Conservation (phyloP, 2,797 vertebrate species). For the Typhlichthys subterraneus region DNA sequence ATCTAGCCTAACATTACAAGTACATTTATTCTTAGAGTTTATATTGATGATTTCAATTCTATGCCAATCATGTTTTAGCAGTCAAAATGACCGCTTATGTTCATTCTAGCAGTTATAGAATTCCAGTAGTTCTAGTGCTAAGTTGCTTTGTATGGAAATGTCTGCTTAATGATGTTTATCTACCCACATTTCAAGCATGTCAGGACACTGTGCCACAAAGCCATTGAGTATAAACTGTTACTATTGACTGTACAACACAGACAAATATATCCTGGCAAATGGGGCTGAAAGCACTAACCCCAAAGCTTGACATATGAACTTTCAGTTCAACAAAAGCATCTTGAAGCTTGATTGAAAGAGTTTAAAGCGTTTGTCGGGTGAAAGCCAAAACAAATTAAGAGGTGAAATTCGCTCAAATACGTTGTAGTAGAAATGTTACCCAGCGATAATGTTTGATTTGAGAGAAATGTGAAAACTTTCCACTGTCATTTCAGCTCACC, state of each 20-base stretch:
- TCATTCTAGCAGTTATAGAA: too few relatives aligned
- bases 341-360: neutral
- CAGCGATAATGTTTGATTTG: conserved; percentile 31
- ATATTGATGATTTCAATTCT: too few relatives aligned
- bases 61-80: too few relatives aligned
- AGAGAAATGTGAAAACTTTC: conserved; percentile 70
- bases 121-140: too few relatives aligned
- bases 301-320: conserved; percentile 5
- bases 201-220: too few relatives aligned
- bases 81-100: too few relatives aligned
- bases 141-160: too few relatives aligned
- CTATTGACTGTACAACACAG: neutral
- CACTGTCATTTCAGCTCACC: conserved; percentile 79
- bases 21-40: too few relatives aligned
- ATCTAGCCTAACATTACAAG: too few relatives aligned
- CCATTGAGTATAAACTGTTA: neutral
- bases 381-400: conserved; percentile 5
- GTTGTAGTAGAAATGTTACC: conserved; percentile 38
- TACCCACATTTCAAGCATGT: too few relatives aligned
- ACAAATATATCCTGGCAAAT: neutral
- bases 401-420: neutral
- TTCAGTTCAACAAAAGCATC: neutral
- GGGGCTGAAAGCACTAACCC: too few relatives aligned
- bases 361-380: neutral
- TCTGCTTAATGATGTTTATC: too few relatives aligned